Percentiles rank a stretch among this genome's conserved stretches.
These are phyloP conservation scores for Notospermus geniculatus DNA, from an alignment of 1,140 invertebrate species.

Conservation along the genomic window DNA sequence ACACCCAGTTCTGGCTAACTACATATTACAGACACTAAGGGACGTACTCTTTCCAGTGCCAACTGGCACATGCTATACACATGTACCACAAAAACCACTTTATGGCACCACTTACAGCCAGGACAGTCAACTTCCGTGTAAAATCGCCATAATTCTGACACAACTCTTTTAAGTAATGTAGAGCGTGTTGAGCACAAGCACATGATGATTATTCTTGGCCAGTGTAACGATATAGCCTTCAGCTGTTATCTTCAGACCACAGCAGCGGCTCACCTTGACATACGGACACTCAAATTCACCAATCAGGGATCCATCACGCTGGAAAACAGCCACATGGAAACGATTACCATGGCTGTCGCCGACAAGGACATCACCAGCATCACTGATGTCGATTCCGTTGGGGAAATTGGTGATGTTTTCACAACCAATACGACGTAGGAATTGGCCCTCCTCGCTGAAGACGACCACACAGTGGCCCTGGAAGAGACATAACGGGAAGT, in stretches of 20 bases:
- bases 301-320: conserved; percentile 77
- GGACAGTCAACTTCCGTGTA: too few relatives aligned
- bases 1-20: too few relatives aligned
- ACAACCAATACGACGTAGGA: conserved; percentile 87
- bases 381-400: conserved; percentile 95
- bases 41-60: too few relatives aligned
- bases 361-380: conserved; percentile 91
- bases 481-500: conserved; percentile 11
- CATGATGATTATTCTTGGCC: conserved; percentile 98
- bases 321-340: conserved; percentile 92
- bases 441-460: conserved; percentile 87
- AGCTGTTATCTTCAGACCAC: conserved; percentile 92
- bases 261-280: conserved; percentile 95
- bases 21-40: too few relatives aligned
- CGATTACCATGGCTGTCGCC: conserved; percentile 97
- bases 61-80: too few relatives aligned
- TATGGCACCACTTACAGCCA: too few relatives aligned
- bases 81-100: too few relatives aligned
- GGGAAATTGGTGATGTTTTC: conserved; percentile 95
- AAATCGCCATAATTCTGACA: too few relatives aligned
- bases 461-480: conserved; percentile 92
- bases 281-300: conserved; percentile 95
- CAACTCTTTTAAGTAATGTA: conserved; percentile 66
- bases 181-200: conserved; percentile 91
- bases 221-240: conserved; percentile 95